phyloP scores from a whole-genome alignment of 2,797 vertebrate genomes.

The Lithobates sylvaticus region DNA sequence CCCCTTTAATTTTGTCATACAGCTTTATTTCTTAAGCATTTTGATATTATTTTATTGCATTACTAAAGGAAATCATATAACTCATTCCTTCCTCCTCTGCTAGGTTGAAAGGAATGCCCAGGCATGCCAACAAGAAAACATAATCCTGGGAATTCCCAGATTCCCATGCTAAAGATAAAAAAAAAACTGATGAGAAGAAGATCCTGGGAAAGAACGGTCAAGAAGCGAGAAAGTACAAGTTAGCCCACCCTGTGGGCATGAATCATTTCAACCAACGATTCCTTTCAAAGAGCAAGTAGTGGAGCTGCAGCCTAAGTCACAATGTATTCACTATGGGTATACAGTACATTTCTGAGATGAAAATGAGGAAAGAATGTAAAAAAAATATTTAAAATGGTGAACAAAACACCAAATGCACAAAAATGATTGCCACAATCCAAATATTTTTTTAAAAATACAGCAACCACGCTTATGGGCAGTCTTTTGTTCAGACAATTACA shows the following conservation, averaged over 20 bases:
- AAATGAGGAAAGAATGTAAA: slow-evolving; percentile 32
- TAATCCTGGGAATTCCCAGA: slow-evolving; percentile 22
- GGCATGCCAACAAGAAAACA: slow-evolving; percentile 14
- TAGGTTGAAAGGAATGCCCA: not conserved
- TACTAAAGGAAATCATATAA: not conserved
- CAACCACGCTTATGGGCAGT: not conserved
- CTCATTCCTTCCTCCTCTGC: slow-evolving; percentile 6
- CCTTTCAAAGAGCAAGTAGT: slow-evolving; percentile 51
- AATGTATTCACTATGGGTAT: not conserved
- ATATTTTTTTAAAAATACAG: slow-evolving; percentile 34
- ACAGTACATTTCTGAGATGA: slow-evolving; percentile 29
- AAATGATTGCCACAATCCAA: not conserved
- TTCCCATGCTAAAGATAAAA: slow-evolving; percentile 12
- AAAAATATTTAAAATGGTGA: slow-evolving; percentile 8
- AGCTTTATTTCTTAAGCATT: too few relatives aligned
- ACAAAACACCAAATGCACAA: not conserved
- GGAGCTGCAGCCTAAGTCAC: slow-evolving; percentile 38
- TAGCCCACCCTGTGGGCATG: slow-evolving; percentile 48
- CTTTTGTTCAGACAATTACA: slow-evolving; percentile 24
- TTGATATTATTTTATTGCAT: slow-evolving; percentile 11
- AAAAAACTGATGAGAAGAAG: not conserved
- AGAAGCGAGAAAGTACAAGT: slow-evolving; percentile 27
- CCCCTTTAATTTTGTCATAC: too few relatives aligned
- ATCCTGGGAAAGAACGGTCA: slow-evolving; percentile 42
- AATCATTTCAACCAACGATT: slow-evolving; percentile 56